These are phyloP conservation scores for Sterrhoptilus dennistouni DNA, from an alignment of 2,113 vertebrate species.

Conservation along the genomic window DNA sequence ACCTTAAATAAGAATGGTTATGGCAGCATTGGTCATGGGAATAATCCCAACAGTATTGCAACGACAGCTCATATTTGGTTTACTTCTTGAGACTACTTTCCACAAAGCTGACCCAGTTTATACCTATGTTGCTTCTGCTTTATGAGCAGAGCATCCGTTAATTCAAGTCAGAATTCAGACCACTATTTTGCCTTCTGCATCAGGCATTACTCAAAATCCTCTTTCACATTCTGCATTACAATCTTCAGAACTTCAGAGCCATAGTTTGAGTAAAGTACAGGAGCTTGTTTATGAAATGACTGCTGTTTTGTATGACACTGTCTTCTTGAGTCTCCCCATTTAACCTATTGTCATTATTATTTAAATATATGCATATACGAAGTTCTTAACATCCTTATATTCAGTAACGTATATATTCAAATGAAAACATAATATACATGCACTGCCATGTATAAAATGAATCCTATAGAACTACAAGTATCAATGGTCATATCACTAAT, in stretches of 20 bases:
- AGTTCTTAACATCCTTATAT: not conserved
- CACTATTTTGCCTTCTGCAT: not conserved
- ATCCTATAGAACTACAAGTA: not conserved
- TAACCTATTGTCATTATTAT: not conserved
- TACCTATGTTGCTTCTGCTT: not conserved
- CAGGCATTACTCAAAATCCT: not conserved
- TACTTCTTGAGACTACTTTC: not conserved
- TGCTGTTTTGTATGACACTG: not conserved
- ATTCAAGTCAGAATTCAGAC: not conserved
- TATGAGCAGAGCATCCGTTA: not conserved
- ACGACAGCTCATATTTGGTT: not conserved
- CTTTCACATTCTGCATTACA: not conserved
- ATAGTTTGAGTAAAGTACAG: not conserved
- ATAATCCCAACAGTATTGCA: not conserved
- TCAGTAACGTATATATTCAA: not conserved
- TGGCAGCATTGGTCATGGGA: not conserved
- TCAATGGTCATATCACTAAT: not conserved
- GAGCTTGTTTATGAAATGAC: not conserved
- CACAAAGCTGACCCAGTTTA: constrained; percentile 5
- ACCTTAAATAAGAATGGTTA: not conserved
- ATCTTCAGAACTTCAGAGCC: not conserved
- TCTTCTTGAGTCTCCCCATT: not conserved
- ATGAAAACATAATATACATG: not conserved
- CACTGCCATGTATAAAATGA: not conserved
- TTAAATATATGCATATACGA: not conserved